These are phyloP conservation scores for Nebria ingens DNA, from an alignment of 1,140 invertebrate species.

Conservation along the genomic window DNA sequence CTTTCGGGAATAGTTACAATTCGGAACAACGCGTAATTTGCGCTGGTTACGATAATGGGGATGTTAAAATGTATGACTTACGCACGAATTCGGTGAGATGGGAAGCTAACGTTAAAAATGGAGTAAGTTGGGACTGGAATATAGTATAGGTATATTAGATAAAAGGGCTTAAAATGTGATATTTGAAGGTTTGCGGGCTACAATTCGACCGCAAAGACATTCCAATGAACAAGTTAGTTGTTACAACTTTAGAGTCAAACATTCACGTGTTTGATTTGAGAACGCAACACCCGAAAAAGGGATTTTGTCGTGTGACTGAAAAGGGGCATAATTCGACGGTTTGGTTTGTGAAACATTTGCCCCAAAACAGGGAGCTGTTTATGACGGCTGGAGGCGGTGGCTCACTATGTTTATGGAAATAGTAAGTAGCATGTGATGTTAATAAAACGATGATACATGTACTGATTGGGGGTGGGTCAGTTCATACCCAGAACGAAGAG, in stretches of 20 bases:
- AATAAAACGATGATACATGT: no score
- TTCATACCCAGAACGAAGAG: slow-evolving; percentile 71
- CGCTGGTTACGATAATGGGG: slow-evolving; percentile 94
- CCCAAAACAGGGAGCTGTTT: slow-evolving; percentile 92
- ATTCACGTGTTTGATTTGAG: slow-evolving; percentile 83
- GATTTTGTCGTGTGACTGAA: slow-evolving; percentile 68
- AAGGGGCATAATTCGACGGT: slow-evolving; percentile 67
- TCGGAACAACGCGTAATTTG: slow-evolving; percentile 72
- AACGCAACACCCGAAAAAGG: slow-evolving; percentile 78
- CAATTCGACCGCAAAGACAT: slow-evolving; percentile 94
- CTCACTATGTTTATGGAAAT: slow-evolving; percentile 85
- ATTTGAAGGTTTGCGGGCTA: slow-evolving; percentile 62
- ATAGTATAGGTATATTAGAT: no score
- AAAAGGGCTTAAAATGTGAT: background rate
- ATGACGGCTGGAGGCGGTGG: slow-evolving; percentile 82
- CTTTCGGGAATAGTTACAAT: slow-evolving; percentile 82
- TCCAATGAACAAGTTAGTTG: slow-evolving; percentile 89
- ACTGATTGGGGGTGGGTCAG: slow-evolving; percentile 48
- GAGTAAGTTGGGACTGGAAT: no score
- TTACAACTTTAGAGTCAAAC: slow-evolving; percentile 86
- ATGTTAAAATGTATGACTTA: slow-evolving; percentile 93
- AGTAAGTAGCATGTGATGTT: slow-evolving; percentile 48
- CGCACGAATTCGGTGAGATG: slow-evolving; percentile 71
- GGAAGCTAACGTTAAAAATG: slow-evolving; percentile 91
- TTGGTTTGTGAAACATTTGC: slow-evolving; percentile 78